Evolutionary conservation across 2,888 invertebrate genomes (phyloP).

Genomic region (Euzetes globulus): DNA sequence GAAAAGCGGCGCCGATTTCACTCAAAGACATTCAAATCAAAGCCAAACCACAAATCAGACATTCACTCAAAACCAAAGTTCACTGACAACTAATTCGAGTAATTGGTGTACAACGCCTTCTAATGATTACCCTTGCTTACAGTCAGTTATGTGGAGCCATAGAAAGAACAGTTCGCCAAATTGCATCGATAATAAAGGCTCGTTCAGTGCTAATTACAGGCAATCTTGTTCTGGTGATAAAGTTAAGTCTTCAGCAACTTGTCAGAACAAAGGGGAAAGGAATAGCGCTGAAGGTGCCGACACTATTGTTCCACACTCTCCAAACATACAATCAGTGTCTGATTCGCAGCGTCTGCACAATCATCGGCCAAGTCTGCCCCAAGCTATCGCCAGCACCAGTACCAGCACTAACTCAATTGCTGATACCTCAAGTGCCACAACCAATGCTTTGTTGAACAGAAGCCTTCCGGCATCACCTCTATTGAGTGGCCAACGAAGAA

Average conservation of each 20-base stretch:
- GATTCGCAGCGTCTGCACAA: not conserved
- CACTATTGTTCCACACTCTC: not conserved
- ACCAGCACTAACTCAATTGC: not conserved
- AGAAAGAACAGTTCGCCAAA: not conserved
- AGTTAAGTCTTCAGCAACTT: not conserved
- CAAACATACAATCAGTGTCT: not conserved
- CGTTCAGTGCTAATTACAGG: not conserved
- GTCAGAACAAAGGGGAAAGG: not conserved
- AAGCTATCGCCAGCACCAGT: constrained; percentile 2
- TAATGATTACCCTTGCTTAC: not conserved
- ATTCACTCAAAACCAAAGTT: not conserved
- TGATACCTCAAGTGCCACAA: constrained; percentile 4
- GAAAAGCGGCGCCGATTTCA: not conserved
- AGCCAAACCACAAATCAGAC: not conserved
- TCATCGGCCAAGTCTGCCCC: not conserved
- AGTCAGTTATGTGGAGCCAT: not conserved
- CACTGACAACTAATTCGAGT: not conserved
- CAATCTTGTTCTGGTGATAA: no score
- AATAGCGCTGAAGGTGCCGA: not conserved
- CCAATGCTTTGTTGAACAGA: constrained; percentile 35
- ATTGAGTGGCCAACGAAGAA: constrained; percentile 21
- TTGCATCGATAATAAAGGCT: not conserved
- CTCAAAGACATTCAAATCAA: not conserved
- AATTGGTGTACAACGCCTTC: not conserved
- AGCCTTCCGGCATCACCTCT: constrained; percentile 42